phyloP scores from a whole-genome alignment of 2,888 invertebrate species.

The Orthonychiurus folsomi region DNA sequence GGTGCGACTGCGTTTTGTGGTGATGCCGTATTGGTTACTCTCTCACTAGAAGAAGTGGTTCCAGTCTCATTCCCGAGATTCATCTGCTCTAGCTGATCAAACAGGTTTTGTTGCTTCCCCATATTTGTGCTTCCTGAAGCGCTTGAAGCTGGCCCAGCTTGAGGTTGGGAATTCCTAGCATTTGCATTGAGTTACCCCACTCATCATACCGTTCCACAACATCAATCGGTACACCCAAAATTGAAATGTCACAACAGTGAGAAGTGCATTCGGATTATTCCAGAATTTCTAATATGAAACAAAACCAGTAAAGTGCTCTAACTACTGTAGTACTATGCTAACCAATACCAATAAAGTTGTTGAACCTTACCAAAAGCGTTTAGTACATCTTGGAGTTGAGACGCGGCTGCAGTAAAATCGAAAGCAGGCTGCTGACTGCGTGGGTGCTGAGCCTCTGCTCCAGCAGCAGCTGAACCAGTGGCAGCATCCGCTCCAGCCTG shows the following conservation, averaged over 20 bases:
- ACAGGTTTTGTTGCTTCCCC: constrained; percentile 1
- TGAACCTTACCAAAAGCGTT: constrained; percentile 37
- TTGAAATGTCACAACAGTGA: not conserved
- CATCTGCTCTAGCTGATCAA: constrained; percentile 16
- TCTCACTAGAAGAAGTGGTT: constrained; percentile 6
- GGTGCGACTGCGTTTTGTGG: not conserved
- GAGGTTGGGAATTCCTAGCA: not conserved
- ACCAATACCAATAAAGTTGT: constrained; percentile 4
- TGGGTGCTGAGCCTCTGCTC: not conserved
- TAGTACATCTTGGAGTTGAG: constrained; percentile 37
- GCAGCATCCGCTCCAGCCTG: constrained; percentile 16
- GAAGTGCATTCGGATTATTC: not conserved
- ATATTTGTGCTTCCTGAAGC: not conserved
- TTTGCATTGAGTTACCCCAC: constrained; percentile 28
- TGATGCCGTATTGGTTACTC: not conserved
- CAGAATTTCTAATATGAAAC: too few species aligned
- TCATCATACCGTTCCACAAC: constrained; percentile 37
- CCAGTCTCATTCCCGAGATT: constrained; percentile 10
- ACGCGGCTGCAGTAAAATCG: constrained; percentile 32
- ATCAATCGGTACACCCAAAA: constrained; percentile 37
- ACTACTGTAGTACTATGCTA: not conserved
- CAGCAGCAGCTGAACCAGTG: constrained; percentile 3
- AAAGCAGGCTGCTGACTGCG: constrained; percentile 11
- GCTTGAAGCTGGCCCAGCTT: constrained; percentile 5
- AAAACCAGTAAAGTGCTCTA: too few species aligned